Evolutionary conservation across 2,888 invertebrate species (phyloP).

Genomic region (Stenchaetothrips biformis): DNA sequence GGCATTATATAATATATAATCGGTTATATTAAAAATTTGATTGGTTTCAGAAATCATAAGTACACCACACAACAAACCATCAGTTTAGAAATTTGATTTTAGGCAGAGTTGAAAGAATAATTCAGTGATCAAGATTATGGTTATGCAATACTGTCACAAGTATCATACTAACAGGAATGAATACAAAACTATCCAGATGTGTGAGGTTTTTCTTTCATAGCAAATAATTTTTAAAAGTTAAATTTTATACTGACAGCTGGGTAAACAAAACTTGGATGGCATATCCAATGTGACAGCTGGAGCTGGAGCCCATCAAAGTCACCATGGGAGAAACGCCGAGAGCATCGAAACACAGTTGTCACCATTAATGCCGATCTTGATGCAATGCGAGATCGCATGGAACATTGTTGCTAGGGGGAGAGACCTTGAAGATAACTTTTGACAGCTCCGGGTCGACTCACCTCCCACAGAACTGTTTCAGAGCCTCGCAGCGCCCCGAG

Average conservation of each 20-base stretch:
- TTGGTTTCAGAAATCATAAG: no score
- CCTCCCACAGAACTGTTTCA: conserved; percentile 32
- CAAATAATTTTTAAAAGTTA: no score
- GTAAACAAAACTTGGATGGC: neutral
- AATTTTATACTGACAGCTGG: neutral
- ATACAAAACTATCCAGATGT: no score
- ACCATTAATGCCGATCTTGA: neutral
- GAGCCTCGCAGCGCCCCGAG: conserved; percentile 37
- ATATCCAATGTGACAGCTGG: neutral
- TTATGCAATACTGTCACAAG: no score
- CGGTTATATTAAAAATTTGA: conserved; percentile 13
- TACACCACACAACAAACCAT: conserved; percentile 23
- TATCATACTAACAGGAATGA: no score
- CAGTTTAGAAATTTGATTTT: neutral
- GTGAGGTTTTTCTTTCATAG: no score
- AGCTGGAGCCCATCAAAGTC: neutral
- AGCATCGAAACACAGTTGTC: neutral
- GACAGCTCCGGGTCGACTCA: conserved; percentile 28
- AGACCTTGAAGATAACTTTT: conserved; percentile 22
- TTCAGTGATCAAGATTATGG: no score
- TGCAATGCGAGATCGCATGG: no score
- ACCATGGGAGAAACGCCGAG: neutral
- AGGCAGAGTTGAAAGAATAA: no score
- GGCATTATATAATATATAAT: neutral
- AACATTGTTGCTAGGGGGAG: neutral